phyloP scores from a whole-genome alignment of 2,888 invertebrate species.

The Incurvaria masculella region DNA sequence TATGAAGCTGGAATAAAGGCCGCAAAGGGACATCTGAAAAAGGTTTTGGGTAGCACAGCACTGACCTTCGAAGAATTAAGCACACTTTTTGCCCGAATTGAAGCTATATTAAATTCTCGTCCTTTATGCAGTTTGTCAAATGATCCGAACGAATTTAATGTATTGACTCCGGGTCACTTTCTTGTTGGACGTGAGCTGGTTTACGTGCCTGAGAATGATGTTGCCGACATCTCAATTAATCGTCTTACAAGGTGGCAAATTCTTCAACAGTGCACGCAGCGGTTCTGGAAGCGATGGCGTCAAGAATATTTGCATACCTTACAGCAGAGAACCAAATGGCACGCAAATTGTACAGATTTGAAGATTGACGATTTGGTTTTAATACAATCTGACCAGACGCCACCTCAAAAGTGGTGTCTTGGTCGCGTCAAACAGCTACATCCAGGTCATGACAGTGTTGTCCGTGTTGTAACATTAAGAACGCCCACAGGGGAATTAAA shows the following conservation, averaged over 20 bases:
- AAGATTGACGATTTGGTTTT: slow-evolving; percentile 6
- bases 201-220: slow-evolving; percentile 7
- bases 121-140: slow-evolving; percentile 9
- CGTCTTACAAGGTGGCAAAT: slow-evolving; percentile 13
- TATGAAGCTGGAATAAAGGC: slow-evolving; percentile 1
- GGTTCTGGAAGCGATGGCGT: slow-evolving; percentile 15
- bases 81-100: slow-evolving; percentile 12
- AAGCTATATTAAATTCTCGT: slow-evolving; percentile 11
- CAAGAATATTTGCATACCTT: slow-evolving; percentile 15
- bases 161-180: slow-evolving; percentile 12
- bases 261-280: slow-evolving; percentile 11
- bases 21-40: background rate
- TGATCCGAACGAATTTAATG: slow-evolving; percentile 12
- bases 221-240: slow-evolving; percentile 1
- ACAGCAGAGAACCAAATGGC: slow-evolving; percentile 15
- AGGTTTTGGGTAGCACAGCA: slow-evolving; percentile 1
- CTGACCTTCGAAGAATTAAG: slow-evolving; percentile 14
- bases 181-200: slow-evolving; percentile 8
- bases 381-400: slow-evolving; percentile 3
- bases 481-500: too few relatives aligned
- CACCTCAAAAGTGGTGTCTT: slow-evolving; percentile 9
- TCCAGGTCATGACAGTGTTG: slow-evolving; percentile 11
- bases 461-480: slow-evolving; percentile 11
- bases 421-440: slow-evolving; percentile 7
- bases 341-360: background rate